Evolutionary conservation across 2,797 vertebrate species (phyloP), one percentile per base, ranked within the genome.

Genomic region (Bradypodion ventrale): DNA sequence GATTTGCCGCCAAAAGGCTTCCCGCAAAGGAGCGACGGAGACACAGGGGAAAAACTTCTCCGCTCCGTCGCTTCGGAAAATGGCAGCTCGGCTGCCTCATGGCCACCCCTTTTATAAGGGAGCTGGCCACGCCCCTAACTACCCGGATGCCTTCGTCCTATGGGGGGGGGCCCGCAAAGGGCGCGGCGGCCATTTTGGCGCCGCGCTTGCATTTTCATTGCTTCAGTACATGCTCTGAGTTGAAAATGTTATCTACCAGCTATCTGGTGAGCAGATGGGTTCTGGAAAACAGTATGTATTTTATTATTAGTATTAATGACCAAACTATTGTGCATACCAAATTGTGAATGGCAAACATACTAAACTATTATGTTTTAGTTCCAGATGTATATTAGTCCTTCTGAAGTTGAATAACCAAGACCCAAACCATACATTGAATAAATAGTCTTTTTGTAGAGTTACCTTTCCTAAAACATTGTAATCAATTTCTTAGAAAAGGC

Each of bases 271-370:
- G 66, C 77, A 60, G 59, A 92, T n/a, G 59, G 85, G 85, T 12
- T 86, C 68, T 73, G 78, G 69, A 77, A 92, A 72, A 83, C 89
- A 90, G 84, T 86, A 80, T 70, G 65, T 49, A 72, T 25, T 88
- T 83, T 82, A 52, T 85, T 89, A 88, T 75, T 88, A 88, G 73
- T 42, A 63, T 13, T 75, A 77, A 84, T n/a, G 85, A 72, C 32
- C 12, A 29, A 75, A 0, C 0, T 60, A 62, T 65, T 56, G 86
- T 62, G 35, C 27, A 70, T 87, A 86, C 78, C 16, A 89, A 90
- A 49, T 15, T 76, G 66, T 81, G 56, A 69, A 60, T 0, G 0
- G 21, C 56, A 69, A 63, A 56, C 72, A 59, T 73, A 7, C 7
- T 44, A 62, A 84, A 86, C 66, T 79, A 37, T 75, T 90, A 83